These are phyloP conservation scores for Trachelipus rathkii DNA, from an alignment of 1,140 invertebrate genomes.

Conservation along the genomic window DNA sequence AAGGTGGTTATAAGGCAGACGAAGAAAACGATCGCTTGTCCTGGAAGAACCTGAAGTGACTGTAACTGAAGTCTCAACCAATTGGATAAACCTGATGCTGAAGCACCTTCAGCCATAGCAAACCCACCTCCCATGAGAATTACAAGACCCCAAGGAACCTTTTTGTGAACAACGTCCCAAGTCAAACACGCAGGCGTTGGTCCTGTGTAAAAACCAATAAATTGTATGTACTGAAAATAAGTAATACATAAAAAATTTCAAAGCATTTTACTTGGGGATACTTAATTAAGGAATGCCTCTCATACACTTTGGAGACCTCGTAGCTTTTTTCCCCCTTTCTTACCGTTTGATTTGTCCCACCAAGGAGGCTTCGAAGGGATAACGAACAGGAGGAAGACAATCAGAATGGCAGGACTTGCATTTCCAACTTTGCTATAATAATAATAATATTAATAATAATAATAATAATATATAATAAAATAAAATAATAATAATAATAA, in stretches of 20 bases:
- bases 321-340: not conserved
- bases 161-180: constrained; percentile 51
- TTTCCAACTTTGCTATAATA: constrained; percentile 52
- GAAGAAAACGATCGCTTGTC: constrained; percentile 49
- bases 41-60: constrained; percentile 50
- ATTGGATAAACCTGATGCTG: constrained; percentile 60
- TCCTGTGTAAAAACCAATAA: not conserved
- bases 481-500: too few relatives aligned
- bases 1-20: constrained; percentile 54
- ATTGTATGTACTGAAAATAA: not conserved
- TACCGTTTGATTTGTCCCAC: not conserved
- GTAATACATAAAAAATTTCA: too few relatives aligned
- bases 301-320: too few relatives aligned
- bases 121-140: constrained; percentile 68
- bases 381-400: constrained; percentile 73
- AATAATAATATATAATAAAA: not conserved
- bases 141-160: constrained; percentile 54
- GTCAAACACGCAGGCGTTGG: constrained; percentile 21
- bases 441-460: too few relatives aligned
- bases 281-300: too few relatives aligned
- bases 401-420: constrained; percentile 73
- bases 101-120: constrained; percentile 75
- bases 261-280: too few relatives aligned
- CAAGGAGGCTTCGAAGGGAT: constrained; percentile 64
- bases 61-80: constrained; percentile 62